Conservation (phyloP, 2,113 vertebrate species). For the Chrysemys picta region DNA sequence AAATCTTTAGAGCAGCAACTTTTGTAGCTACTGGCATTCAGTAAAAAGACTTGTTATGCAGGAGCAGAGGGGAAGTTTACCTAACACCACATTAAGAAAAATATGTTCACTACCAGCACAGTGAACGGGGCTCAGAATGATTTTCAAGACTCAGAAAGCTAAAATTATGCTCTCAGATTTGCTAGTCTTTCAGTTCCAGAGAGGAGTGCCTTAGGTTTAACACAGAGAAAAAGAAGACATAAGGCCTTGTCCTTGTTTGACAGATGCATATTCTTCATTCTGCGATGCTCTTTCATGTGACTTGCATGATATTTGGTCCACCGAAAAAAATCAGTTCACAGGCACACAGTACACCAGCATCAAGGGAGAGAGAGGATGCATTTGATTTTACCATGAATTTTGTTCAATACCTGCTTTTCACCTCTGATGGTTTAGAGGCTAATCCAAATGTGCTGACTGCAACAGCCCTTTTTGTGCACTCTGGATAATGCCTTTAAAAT, state of each 20-base stretch:
- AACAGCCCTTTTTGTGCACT: background rate
- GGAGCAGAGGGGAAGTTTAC: background rate
- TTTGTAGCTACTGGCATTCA: background rate
- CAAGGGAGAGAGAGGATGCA: background rate
- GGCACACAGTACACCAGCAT: background rate
- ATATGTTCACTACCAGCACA: background rate
- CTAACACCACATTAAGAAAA: background rate
- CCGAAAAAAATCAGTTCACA: background rate
- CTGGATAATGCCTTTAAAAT: background rate
- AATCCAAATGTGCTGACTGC: background rate
- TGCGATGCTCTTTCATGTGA: background rate
- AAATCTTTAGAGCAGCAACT: background rate
- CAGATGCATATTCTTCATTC: background rate
- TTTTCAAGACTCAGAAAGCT: background rate
- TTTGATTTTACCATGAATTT: background rate
- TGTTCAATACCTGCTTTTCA: background rate
- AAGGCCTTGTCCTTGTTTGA: background rate
- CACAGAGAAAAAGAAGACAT: background rate
- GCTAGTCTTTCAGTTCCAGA: background rate
- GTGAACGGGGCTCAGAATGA: background rate
- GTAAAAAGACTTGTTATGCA: background rate
- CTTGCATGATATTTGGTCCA: background rate
- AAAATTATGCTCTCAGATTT: background rate
- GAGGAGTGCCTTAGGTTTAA: background rate
- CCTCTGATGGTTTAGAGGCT: background rate